Base-by-base conservation (phyloP, 2,113 vertebrate species). In the Gracilinanus agilis region DNA sequence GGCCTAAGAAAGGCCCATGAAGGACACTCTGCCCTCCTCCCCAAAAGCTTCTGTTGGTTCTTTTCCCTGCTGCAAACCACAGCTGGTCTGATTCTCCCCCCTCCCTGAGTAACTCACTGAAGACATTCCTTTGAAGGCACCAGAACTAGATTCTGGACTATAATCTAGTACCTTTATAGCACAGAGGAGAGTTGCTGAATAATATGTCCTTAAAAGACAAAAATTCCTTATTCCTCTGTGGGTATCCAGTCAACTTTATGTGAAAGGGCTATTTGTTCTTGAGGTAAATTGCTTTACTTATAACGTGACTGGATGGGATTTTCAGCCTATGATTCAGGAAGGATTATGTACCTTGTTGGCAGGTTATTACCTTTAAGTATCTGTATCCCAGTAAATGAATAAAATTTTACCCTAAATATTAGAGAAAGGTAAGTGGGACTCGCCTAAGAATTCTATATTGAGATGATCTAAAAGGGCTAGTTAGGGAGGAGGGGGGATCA, bases 1-100 rank as follows among this genome's bases (percentile, higher is more conserved):
- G 94, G 89, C 29, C 34, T 88, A 10, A 93, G 88, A 61, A 9
- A 93, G 88, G 94, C 95, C 93, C 92, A 94, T 91, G 89, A 96
- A 96, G 88, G 55, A 91, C 90, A 53, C 4, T 83, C 9, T 58
- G 55, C 44, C 4, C 44, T 29, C 29, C 40, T 10, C 44, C 16
- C 54, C 67, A 55, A 92, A 55, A 89, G n/a, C 34, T 83, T 83
- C n/a, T 83, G n/a, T 83, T 83, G n/a, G 34, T 23, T 23, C n/a
- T 40, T 40, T 40, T 83, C 23, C 67, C 19, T 83, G 19, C n/a
- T 83, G 9, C n/a, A 21, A 83, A 40, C 67, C 67, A 83, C 7
- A 40, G 67, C 67, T 40, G 67, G 67, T 83, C 19, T 83, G 67
- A 83, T 23, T 23, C 3, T 19, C 34, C 67, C n/a, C n/a, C n/a